Base-by-base conservation (phyloP, 2,797 vertebrate genomes). In the Parambassis ranga region DNA sequence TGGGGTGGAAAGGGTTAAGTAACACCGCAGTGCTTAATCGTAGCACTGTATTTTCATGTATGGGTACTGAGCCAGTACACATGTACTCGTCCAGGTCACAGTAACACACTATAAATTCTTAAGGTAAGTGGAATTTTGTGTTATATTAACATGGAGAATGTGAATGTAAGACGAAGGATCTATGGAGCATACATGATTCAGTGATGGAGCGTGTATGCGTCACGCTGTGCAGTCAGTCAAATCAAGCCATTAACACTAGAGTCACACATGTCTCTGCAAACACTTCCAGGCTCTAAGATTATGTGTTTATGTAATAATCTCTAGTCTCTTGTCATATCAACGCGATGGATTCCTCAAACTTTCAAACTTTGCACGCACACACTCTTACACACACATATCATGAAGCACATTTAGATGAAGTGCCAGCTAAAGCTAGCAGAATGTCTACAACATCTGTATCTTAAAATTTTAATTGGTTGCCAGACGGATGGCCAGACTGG, bases 381-480 rank as follows among this genome's bases (percentile, higher is more conserved):
- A 16, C 50, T n/a, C n/a, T 24, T 16, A 50, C 16, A 58, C 32
- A 52, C 39, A 26, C 28, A 20, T 31, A 77, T 65, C 51, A 77
- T 70, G 72, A 49, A 59, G 56, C 18, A 48, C 59, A 71, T 77
- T 67, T 35, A 48, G 66, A 81, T 44, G 44, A 86, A 71, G 69
- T 72, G 77, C 72, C 47, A 75, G 58, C 56, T 69, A 64, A 81
- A 77, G 71, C 75, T 56, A 5, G 30, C 55, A 77, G 68, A 79
- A 81, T 44, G 55, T 76, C 68, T 53, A 53, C 74, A 85, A 83
- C 85, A 89, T 87, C 83, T 87, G 86, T 77, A 87, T 75, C 67
- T 79, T 92, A 57, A 90, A 91, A 84, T 50, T 87, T 92, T 90
- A 84, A 92, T 90, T 81, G 76, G 67, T 46, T 56, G 56, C 55